Evolutionary conservation across 2,888 invertebrate species (phyloP).

Genomic region (Lysandra bellargus): DNA sequence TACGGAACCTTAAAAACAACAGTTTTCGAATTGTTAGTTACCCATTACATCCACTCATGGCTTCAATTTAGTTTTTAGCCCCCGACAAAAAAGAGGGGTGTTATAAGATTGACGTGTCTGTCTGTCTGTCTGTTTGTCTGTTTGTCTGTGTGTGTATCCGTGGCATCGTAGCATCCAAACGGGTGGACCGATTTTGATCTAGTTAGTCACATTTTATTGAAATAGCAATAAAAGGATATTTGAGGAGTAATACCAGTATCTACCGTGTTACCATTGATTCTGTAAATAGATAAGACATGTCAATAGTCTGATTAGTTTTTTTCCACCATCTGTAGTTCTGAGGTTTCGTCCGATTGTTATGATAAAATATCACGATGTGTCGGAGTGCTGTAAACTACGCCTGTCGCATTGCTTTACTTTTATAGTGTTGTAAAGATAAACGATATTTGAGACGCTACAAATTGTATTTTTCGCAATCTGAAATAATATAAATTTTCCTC

Average conservation of each 20-base stretch:
- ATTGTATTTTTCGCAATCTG: background rate
- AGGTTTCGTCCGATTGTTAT: constrained; percentile 33
- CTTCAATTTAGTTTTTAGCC: too few species aligned
- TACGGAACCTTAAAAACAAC: too few species aligned
- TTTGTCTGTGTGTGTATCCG: too few species aligned
- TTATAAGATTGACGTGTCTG: too few species aligned
- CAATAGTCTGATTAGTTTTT: constrained; percentile 30
- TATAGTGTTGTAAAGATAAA: constrained; percentile 29
- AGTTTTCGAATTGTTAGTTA: too few species aligned
- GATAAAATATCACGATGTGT: constrained; percentile 33
- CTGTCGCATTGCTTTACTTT: constrained; percentile 28
- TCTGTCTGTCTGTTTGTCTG: too few species aligned
- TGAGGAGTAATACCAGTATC: background rate
- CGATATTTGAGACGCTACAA: background rate
- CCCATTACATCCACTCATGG: too few species aligned
- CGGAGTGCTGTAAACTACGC: constrained; percentile 34
- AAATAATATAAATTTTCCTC: background rate
- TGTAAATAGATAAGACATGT: background rate
- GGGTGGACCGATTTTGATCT: too few species aligned
- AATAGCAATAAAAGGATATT: too few species aligned
- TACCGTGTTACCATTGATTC: background rate
- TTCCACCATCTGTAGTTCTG: constrained; percentile 34
- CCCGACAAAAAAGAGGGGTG: too few species aligned
- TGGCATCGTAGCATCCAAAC: too few species aligned
- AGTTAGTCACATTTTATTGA: too few species aligned